Evolutionary conservation across 2,888 invertebrate species (phyloP).

Genomic region (Rhagophthalmus giganteus): DNA sequence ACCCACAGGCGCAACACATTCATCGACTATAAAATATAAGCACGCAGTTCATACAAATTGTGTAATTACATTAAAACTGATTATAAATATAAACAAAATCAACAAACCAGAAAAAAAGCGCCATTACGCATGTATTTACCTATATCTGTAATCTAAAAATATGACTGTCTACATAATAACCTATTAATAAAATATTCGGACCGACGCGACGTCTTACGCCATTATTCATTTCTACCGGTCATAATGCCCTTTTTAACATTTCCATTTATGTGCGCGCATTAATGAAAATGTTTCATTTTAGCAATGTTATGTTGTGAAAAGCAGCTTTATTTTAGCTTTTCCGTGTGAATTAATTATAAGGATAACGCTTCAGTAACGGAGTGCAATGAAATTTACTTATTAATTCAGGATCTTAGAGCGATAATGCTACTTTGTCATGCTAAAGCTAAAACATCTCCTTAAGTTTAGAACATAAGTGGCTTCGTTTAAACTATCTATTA

Average conservation of each 20-base stretch:
- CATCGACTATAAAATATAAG: too few relatives aligned
- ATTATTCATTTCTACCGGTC: too few relatives aligned
- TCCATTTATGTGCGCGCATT: constrained; percentile 7
- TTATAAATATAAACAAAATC: too few relatives aligned
- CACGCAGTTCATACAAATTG: too few relatives aligned
- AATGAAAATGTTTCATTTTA: constrained; percentile 15
- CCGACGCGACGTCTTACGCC: too few relatives aligned
- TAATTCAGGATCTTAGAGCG: constrained; percentile 26
- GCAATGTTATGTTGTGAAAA: constrained; percentile 9
- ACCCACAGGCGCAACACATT: too few relatives aligned
- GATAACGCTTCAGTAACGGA: constrained; percentile 27
- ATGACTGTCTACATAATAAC: too few relatives aligned
- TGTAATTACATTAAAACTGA: too few relatives aligned
- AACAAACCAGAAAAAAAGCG: too few relatives aligned
- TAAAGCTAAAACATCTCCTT: constrained; percentile 29
- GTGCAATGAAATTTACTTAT: constrained; percentile 29
- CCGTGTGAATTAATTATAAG: constrained; percentile 18
- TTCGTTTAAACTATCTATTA: constrained; percentile 32
- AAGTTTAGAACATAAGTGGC: constrained; percentile 33
- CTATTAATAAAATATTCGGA: too few relatives aligned
- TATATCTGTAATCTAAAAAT: background rate
- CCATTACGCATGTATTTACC: too few relatives aligned
- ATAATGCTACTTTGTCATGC: constrained; percentile 32
- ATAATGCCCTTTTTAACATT: constrained; percentile 4
- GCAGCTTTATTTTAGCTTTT: constrained; percentile 21